phyloP scores from a whole-genome alignment of 2,113 vertebrate genomes.

The Conger conger region DNA sequence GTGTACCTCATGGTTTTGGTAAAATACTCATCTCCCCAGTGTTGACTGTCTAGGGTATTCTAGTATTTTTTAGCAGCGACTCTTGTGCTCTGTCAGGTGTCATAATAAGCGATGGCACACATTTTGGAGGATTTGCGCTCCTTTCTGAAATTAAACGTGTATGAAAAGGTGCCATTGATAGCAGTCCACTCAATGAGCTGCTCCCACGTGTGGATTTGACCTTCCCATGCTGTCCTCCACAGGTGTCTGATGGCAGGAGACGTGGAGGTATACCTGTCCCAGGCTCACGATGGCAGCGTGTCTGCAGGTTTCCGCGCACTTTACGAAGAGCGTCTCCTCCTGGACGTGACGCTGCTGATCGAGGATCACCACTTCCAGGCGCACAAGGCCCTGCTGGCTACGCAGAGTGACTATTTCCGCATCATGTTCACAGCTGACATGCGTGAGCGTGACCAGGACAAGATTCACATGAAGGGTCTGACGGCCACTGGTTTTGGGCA shows the following conservation, averaged over 20 bases:
- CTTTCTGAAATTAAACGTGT: background rate
- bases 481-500: constrained; percentile 96
- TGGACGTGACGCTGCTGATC: constrained; percentile 96
- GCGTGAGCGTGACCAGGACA: constrained; percentile 97
- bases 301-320: constrained; percentile 97
- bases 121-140: background rate
- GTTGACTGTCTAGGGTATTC: background rate
- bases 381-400: constrained; percentile 97
- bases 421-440: constrained; percentile 99
- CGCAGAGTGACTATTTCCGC: constrained; percentile 98
- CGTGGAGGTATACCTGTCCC: constrained; percentile 98
- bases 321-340: constrained; percentile 95
- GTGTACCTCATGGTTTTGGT: background rate
- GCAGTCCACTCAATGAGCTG: background rate
- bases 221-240: constrained; percentile 45
- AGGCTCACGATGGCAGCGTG: constrained; percentile 96
- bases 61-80: too few relatives aligned
- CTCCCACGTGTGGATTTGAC: background rate
- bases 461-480: constrained; percentile 98
- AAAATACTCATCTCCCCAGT: background rate
- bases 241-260: constrained; percentile 99
- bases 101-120: background rate
- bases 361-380: constrained; percentile 99
- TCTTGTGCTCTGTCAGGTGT: background rate
- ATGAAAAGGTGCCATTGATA: background rate